A percentile compares a stretch with the other conserved stretches of the same genome.
Conservation (phyloP, 37 sponge, comb jelly and placozoan species). For the Hexactinellida sp. region DNA sequence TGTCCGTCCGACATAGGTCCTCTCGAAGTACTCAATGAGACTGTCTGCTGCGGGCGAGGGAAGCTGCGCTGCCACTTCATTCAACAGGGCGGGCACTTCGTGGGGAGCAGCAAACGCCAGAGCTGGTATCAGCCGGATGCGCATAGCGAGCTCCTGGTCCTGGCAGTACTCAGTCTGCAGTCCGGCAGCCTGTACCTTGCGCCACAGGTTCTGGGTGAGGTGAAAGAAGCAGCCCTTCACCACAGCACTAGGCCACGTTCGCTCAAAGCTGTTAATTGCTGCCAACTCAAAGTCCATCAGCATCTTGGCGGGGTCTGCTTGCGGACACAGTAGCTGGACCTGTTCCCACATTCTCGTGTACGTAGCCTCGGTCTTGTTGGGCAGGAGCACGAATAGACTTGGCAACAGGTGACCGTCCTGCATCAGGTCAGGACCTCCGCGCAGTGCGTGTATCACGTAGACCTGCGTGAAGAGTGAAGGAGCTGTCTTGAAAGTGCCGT, state of each 20-base stretch:
- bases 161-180: neutral
- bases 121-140: neutral
- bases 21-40: neutral
- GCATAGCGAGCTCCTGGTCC: neutral
- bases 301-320: neutral
- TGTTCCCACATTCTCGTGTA: neutral
- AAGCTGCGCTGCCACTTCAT: neutral
- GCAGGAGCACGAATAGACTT: neutral
- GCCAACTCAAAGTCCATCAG: neutral
- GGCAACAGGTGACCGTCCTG: neutral
- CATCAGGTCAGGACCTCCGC: neutral
- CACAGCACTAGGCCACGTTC: neutral
- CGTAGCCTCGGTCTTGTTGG: neutral
- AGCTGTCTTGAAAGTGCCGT: neutral
- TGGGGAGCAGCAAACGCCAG: neutral
- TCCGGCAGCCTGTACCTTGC: neutral
- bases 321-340: neutral
- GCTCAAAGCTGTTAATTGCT: neutral
- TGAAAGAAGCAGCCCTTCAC: neutral
- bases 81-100: neutral
- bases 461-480: neutral
- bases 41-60: neutral
- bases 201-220: neutral
- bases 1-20: neutral
- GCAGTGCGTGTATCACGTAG: neutral